phyloP scores from a whole-genome alignment of 2,797 vertebrate genomes.

The Poeciliopsis gracilis region DNA sequence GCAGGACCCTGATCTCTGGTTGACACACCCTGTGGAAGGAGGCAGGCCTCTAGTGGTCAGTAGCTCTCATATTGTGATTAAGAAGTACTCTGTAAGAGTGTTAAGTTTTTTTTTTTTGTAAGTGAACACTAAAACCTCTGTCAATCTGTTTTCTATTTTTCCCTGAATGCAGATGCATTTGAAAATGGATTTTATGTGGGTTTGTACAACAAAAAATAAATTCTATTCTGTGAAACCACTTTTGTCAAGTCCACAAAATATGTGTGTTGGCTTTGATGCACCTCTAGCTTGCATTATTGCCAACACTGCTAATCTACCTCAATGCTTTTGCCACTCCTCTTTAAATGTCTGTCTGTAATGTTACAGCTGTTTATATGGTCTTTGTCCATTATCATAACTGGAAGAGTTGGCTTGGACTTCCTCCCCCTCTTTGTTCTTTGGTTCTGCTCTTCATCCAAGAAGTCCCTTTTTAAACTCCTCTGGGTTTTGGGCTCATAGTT shows the following conservation, averaged over 20 bases:
- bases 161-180: neutral
- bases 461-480: neutral
- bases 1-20: slow-evolving; percentile 83
- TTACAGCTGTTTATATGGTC: neutral
- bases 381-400: neutral
- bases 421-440: neutral
- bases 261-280: neutral
- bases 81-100: neutral
- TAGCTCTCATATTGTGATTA: neutral
- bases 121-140: neutral
- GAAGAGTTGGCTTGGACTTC: neutral
- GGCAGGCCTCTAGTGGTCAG: neutral
- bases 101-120: neutral
- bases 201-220: neutral
- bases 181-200: neutral
- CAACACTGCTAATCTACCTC: too few species aligned
- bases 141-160: neutral
- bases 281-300: neutral
- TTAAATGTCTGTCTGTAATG: neutral
- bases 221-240: neutral
- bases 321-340: neutral
- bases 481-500: neutral
- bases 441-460: neutral
- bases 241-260: neutral
- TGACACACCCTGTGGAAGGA: slow-evolving; percentile 86